These are phyloP conservation scores for Emydoidea blandingii DNA, from an alignment of 2,797 vertebrate species.

Conservation along the genomic window DNA sequence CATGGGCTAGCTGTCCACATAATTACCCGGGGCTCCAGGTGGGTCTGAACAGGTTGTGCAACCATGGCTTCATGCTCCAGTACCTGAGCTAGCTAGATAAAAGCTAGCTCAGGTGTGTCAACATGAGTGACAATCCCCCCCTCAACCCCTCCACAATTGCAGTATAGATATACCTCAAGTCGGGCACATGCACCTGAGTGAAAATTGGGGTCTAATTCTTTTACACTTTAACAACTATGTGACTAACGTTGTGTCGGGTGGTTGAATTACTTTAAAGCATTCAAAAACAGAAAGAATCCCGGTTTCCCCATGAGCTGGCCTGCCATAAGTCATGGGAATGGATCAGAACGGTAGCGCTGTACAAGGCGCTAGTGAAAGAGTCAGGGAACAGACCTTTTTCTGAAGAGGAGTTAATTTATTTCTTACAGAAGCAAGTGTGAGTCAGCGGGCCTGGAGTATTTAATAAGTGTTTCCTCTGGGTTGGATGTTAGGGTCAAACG, in stretches of 20 bases:
- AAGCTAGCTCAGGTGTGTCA: background rate
- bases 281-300: background rate
- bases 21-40: background rate
- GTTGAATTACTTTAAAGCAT: background rate
- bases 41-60: background rate
- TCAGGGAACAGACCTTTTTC: background rate
- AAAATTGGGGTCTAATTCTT: background rate
- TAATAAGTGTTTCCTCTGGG: background rate
- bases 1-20: background rate
- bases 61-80: background rate
- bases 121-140: background rate
- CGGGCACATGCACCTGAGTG: background rate
- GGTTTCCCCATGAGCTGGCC: fast-evolving
- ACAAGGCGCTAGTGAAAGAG: background rate
- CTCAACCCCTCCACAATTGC: background rate
- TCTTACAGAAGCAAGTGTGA: background rate
- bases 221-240: background rate
- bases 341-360: background rate
- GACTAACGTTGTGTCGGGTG: background rate
- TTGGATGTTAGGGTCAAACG: background rate
- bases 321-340: background rate
- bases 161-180: background rate
- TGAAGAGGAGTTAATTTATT: background rate
- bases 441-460: background rate
- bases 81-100: background rate